phyloP scores from a whole-genome alignment of 2,113 vertebrate genomes.

The Otocyon megalotis region DNA sequence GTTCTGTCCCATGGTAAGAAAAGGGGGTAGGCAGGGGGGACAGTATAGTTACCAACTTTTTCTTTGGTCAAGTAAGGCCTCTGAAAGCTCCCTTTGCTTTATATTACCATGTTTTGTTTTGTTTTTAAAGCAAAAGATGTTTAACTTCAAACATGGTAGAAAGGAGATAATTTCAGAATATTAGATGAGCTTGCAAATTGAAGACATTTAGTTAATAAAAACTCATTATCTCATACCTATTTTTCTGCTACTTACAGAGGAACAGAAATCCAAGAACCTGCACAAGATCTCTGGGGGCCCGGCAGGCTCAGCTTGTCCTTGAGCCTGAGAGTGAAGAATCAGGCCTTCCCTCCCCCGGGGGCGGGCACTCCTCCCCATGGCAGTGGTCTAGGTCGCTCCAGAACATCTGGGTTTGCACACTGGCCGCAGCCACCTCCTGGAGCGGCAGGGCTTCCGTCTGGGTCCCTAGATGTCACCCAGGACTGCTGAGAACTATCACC shows the following conservation, averaged over 20 bases:
- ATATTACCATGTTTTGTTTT: neutral
- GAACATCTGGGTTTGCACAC: neutral
- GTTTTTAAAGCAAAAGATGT: neutral
- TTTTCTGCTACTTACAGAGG: constrained; percentile 28
- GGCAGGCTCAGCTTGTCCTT: neutral
- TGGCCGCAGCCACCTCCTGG: neutral
- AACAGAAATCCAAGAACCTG: neutral
- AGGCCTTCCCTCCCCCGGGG: no score
- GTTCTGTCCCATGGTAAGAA: neutral
- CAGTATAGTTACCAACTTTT: neutral
- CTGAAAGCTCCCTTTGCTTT: neutral
- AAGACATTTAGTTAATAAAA: constrained; percentile 27
- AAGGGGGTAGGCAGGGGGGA: neutral
- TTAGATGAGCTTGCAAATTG: neutral
- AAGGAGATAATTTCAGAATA: constrained; percentile 33
- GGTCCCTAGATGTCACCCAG: neutral
- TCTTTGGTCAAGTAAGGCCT: neutral
- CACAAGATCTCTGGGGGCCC: neutral
- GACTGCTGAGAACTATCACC: neutral
- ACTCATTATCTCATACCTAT: neutral
- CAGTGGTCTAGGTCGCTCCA: neutral
- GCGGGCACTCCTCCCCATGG: neutral
- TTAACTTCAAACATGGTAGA: constrained; percentile 39
- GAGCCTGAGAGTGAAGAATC: neutral
- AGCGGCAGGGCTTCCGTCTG: neutral